Conservation (phyloP, 2,113 vertebrate species). For the Athene noctua region DNA sequence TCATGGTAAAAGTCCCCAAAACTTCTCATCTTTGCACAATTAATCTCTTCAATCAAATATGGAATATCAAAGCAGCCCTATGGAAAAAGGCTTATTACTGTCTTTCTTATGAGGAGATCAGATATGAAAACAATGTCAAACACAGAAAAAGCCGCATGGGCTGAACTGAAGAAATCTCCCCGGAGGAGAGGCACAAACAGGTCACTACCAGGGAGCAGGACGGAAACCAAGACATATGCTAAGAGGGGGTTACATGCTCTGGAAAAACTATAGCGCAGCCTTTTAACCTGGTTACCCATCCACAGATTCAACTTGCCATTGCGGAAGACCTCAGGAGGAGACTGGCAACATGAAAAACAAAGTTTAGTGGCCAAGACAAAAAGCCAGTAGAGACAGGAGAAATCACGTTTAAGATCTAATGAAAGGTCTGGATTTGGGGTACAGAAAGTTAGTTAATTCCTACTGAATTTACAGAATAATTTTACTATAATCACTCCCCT, state of each 20-base stretch:
- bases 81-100: background rate
- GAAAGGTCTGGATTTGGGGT: background rate
- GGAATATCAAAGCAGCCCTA: background rate
- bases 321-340: background rate
- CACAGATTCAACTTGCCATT: fast-evolving
- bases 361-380: background rate
- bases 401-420: background rate
- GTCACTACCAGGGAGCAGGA: background rate
- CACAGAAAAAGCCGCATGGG: background rate
- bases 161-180: background rate
- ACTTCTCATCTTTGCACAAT: too few species aligned
- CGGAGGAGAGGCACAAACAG: background rate
- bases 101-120: background rate
- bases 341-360: background rate
- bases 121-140: fast-evolving
- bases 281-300: background rate
- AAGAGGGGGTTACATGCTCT: fast-evolving
- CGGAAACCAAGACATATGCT: background rate
- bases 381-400: background rate
- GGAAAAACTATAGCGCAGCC: background rate
- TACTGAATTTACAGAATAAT: background rate
- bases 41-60: background rate
- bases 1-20: background rate
- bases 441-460: background rate
- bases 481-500: background rate